Evolutionary conservation across 2,113 vertebrate species (phyloP).

Genomic region (Shinisaurus crocodilurus): DNA sequence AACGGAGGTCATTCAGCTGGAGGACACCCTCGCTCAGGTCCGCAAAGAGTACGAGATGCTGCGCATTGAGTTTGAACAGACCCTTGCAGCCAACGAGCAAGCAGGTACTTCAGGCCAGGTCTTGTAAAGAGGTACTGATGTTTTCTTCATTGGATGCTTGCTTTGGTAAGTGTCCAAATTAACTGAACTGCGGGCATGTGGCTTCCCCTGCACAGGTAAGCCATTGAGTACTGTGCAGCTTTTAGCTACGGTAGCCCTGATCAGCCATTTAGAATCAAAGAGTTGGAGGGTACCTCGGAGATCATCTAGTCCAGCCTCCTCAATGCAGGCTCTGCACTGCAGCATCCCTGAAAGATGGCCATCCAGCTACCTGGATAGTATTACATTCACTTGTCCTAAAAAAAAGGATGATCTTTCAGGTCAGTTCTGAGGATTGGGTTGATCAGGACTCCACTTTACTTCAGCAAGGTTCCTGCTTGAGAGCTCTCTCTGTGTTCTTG

Average conservation of each 20-base stretch:
- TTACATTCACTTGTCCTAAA: neutral
- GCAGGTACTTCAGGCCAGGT: conserved; percentile 81
- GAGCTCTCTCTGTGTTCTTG: neutral
- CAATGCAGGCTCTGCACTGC: too few species aligned
- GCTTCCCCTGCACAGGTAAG: too few species aligned
- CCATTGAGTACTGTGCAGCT: neutral
- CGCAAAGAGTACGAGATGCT: conserved; percentile 98
- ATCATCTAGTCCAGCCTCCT: too few species aligned
- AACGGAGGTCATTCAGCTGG: conserved; percentile 97
- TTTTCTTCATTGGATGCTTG: neutral
- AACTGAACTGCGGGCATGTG: neutral
- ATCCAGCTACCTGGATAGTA: too few species aligned
- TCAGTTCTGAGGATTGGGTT: neutral
- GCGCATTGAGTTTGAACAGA: conserved; percentile 97
- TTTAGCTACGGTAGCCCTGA: neutral
- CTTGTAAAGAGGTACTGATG: neutral
- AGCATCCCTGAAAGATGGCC: too few species aligned
- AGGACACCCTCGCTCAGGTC: conserved; percentile 96
- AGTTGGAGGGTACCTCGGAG: too few species aligned
- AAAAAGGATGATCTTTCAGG: neutral
- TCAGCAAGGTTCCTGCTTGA: neutral
- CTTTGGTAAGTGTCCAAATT: neutral
- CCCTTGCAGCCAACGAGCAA: conserved; percentile 97
- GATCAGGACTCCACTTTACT: neutral
- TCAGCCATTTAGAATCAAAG: neutral